Percentiles rank a stretch among this genome's conserved stretches.
These are phyloP conservation scores for Glossophaga mutica DNA, from an alignment of 2,797 vertebrate genomes.

Conservation along the genomic window DNA sequence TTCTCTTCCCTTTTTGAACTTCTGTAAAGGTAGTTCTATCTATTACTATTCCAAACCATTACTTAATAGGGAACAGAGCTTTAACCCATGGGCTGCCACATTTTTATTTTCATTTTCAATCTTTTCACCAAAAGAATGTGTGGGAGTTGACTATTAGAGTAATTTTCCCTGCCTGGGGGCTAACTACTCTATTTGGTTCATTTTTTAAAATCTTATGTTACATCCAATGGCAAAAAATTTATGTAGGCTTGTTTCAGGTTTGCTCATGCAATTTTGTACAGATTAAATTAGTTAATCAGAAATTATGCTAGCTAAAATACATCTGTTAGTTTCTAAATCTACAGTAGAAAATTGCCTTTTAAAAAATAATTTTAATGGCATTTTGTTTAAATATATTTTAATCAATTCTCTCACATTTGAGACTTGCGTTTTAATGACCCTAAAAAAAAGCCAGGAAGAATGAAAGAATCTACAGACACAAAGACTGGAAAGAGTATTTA, in stretches of 20 bases:
- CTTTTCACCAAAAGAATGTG: constrained; percentile 57
- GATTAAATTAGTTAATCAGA: constrained; percentile 81
- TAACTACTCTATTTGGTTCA: constrained; percentile 79
- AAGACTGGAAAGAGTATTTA: not conserved
- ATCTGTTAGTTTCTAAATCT: constrained; percentile 75
- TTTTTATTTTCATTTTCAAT: constrained; percentile 54
- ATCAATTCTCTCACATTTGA: not conserved
- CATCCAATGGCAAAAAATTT: constrained; percentile 75
- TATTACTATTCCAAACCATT: constrained; percentile 18
- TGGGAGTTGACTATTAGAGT: constrained; percentile 52
- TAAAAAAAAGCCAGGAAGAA: not conserved
- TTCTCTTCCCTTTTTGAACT: constrained; percentile 38
- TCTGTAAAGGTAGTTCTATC: not conserved
- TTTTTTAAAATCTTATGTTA: constrained; percentile 80
- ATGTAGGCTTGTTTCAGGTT: constrained; percentile 79
- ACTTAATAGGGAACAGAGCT: not conserved
- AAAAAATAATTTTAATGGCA: constrained; percentile 60
- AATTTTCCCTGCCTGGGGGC: constrained; percentile 66
- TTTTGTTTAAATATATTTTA: constrained; percentile 27
- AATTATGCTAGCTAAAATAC: constrained; percentile 78
- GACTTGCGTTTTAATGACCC: constrained; percentile 8
- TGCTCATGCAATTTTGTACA: constrained; percentile 76
- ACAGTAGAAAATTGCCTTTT: constrained; percentile 69
- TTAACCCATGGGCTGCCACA: constrained; percentile 64
- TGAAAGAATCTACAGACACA: not conserved